These are phyloP conservation scores for Scytalopus superciliaris DNA, from an alignment of 2,113 vertebrate genomes.

Conservation along the genomic window DNA sequence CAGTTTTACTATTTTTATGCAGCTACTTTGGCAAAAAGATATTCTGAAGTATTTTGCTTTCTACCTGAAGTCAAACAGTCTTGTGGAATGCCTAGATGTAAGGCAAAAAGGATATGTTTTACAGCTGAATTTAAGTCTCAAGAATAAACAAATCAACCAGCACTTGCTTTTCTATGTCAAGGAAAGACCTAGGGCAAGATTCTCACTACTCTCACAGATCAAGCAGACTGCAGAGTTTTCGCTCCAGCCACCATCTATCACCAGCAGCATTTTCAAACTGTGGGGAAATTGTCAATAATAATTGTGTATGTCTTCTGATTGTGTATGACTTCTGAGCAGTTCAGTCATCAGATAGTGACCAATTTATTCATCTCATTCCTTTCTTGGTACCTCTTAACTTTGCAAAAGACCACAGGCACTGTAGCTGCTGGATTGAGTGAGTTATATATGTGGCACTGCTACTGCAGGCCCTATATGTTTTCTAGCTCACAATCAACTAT, in stretches of 20 bases:
- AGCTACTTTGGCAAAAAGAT: slow-evolving; percentile 16
- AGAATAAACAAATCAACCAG: slow-evolving; percentile 55
- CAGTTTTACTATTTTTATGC: background rate
- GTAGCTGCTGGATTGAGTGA: background rate
- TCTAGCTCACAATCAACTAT: background rate
- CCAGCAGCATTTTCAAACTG: slow-evolving; percentile 40
- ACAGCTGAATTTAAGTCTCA: slow-evolving; percentile 1
- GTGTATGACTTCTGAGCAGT: slow-evolving; percentile 37
- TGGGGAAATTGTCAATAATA: slow-evolving; percentile 53
- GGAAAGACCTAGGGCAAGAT: slow-evolving; percentile 53
- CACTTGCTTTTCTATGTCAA: slow-evolving; percentile 47
- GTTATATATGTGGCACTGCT: slow-evolving; percentile 1
- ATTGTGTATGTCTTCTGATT: slow-evolving; percentile 24
- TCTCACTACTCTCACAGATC: slow-evolving; percentile 33
- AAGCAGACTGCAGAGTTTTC: background rate
- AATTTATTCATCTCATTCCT: slow-evolving; percentile 46
- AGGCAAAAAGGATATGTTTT: slow-evolving; percentile 28
- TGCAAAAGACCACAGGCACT: slow-evolving; percentile 2
- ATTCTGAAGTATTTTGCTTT: slow-evolving; percentile 28
- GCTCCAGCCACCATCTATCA: slow-evolving; percentile 35
- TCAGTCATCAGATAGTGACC: slow-evolving; percentile 40
- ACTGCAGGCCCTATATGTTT: background rate
- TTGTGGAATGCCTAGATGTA: background rate
- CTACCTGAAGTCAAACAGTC: slow-evolving; percentile 35
- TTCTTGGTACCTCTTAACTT: background rate